phyloP scores from a whole-genome alignment of 2,797 vertebrate genomes.

The Smutsia gigantea region DNA sequence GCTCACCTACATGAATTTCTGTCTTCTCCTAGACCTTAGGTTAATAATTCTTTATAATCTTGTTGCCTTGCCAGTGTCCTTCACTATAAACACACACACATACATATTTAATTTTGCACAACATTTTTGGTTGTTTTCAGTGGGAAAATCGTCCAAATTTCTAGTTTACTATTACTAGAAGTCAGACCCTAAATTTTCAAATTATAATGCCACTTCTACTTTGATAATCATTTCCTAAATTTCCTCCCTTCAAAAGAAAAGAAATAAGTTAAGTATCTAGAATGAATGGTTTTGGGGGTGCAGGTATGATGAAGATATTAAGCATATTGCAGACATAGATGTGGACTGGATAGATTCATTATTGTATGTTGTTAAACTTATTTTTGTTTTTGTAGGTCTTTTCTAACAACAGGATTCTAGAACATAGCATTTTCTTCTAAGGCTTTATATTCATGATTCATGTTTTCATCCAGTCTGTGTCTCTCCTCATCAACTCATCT shows the following conservation, averaged over 20 bases:
- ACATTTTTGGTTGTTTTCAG: neutral
- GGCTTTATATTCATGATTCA: neutral
- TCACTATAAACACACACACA: neutral
- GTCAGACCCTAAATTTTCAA: neutral
- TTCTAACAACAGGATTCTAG: neutral
- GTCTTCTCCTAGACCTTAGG: neutral
- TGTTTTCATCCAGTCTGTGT: neutral
- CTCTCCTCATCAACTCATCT: neutral
- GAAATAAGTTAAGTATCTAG: neutral
- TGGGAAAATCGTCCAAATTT: neutral
- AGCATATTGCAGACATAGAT: neutral
- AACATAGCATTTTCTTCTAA: neutral
- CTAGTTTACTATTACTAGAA: neutral
- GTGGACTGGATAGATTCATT: neutral
- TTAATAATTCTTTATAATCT: neutral
- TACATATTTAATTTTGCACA: neutral
- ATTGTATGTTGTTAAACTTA: neutral
- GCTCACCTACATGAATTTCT: neutral
- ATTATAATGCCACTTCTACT: neutral
- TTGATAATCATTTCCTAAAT: neutral
- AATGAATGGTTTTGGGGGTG: neutral
- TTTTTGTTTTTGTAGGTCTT: neutral
- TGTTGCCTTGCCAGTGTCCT: neutral
- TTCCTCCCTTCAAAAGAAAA: neutral
- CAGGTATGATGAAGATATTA: neutral